Conservation (phyloP, 2,797 vertebrate genomes). For the Sciaenops ocellatus region DNA sequence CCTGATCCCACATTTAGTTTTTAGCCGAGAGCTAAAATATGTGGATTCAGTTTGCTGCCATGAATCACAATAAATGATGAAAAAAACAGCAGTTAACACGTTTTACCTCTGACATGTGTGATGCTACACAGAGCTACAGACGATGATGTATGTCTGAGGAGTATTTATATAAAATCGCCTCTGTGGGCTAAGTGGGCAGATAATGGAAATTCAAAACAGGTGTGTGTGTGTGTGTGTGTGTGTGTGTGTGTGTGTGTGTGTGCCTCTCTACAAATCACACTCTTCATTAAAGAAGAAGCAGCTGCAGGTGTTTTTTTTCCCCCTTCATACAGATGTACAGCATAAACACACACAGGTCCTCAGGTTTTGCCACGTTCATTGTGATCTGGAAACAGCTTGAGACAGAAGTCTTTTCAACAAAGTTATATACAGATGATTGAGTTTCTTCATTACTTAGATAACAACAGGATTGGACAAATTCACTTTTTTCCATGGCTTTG, state of each 20-base stretch:
- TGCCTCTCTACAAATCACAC: conserved; percentile 32
- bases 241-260: conserved; percentile 2
- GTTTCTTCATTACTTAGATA: background rate
- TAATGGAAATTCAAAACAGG: conserved; percentile 68
- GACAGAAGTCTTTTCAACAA: background rate
- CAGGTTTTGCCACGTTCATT: background rate
- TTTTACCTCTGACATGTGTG: conserved; percentile 21
- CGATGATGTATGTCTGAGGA: conserved; percentile 52
- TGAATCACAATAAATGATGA: conserved; percentile 20
- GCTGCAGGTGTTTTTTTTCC: conserved; percentile 57
- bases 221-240: conserved; percentile 46
- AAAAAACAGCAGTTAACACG: conserved; percentile 34
- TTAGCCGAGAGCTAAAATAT: conserved; percentile 19
- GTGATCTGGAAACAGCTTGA: conserved; percentile 18
- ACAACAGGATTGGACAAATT: background rate
- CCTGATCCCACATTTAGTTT: conserved; percentile 21
- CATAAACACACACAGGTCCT: conserved; percentile 7
- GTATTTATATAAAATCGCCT: conserved; percentile 49
- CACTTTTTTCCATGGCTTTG: background rate
- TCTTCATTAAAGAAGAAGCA: conserved; percentile 55
- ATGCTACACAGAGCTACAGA: conserved; percentile 36
- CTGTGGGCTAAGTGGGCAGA: conserved; percentile 47
- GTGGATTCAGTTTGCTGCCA: conserved; percentile 27
- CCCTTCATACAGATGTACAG: conserved; percentile 30
- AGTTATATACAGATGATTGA: background rate